A percentile compares a stretch with the other conserved stretches of the same genome.
phyloP scores from a whole-genome alignment of 2,113 vertebrate species.

The Ciconia boyciana region DNA sequence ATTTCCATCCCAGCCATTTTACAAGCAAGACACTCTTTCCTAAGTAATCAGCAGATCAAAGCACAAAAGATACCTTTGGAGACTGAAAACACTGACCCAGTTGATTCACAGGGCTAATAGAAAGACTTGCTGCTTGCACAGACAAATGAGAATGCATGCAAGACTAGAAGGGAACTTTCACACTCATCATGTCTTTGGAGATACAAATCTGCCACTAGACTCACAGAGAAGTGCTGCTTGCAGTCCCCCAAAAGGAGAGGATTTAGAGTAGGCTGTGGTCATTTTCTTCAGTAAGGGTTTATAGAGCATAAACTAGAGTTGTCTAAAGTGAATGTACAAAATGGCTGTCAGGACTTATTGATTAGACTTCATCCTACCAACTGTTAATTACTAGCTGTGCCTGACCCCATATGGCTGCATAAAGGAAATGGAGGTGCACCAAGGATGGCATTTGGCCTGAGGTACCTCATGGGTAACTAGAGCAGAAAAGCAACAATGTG shows the following conservation, averaged over 20 bases:
- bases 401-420: neutral
- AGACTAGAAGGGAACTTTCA: neutral
- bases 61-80: neutral
- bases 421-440: neutral
- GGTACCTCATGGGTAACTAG: neutral
- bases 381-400: neutral
- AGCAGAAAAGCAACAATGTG: neutral
- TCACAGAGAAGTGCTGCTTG: neutral
- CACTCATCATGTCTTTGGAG: neutral
- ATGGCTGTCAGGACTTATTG: neutral
- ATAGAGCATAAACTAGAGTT: neutral
- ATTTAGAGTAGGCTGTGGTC: neutral
- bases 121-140: neutral
- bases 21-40: neutral
- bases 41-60: neutral
- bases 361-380: neutral
- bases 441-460: neutral
- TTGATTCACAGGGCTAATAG: neutral
- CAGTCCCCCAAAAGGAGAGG: neutral
- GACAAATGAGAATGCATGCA: neutral
- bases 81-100: neutral
- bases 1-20: neutral
- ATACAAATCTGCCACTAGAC: neutral
- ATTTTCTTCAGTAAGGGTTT: neutral
- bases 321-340: neutral